Evolutionary conservation across 2,888 invertebrate species (phyloP).

Genomic region (Sylvicola cinctus): DNA sequence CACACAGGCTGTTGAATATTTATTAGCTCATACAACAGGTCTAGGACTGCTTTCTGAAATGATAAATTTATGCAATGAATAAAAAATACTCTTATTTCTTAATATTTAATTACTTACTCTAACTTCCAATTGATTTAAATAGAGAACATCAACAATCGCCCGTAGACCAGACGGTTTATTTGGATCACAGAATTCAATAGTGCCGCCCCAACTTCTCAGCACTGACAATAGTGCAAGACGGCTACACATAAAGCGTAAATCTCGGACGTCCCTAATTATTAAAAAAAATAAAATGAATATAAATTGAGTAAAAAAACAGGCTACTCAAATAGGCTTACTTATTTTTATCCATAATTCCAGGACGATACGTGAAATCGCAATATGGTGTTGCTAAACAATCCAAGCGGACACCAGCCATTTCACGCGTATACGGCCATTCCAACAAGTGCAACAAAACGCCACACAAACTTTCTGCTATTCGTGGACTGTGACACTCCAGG

Average conservation of each 20-base stretch:
- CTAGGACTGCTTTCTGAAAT: conserved; percentile 71
- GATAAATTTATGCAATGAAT: conserved; percentile 3
- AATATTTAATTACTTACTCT: conserved; percentile 53
- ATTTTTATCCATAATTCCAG: conserved; percentile 48
- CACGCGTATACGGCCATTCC: conserved; percentile 63
- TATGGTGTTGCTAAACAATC: conserved; percentile 82
- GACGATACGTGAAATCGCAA: conserved; percentile 70
- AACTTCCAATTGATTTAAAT: conserved; percentile 74
- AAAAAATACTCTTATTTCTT: neutral
- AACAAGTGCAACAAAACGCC: conserved; percentile 70
- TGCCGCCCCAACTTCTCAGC: conserved; percentile 80
- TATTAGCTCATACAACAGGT: conserved; percentile 76
- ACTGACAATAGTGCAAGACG: conserved; percentile 65
- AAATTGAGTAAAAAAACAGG: neutral
- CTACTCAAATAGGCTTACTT: conserved; percentile 27
- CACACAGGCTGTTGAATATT: conserved; percentile 74
- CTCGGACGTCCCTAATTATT: conserved; percentile 42
- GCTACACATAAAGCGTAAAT: conserved; percentile 67
- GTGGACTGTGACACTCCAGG: conserved; percentile 67
- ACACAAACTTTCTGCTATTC: conserved; percentile 77
- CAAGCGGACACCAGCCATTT: conserved; percentile 55
- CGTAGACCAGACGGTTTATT: conserved; percentile 50
- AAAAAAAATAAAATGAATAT: neutral
- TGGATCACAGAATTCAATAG: conserved; percentile 71
- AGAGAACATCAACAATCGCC: conserved; percentile 59